phyloP scores from a whole-genome alignment of 1,140 invertebrate genomes.

The Andricus grossulariae region DNA sequence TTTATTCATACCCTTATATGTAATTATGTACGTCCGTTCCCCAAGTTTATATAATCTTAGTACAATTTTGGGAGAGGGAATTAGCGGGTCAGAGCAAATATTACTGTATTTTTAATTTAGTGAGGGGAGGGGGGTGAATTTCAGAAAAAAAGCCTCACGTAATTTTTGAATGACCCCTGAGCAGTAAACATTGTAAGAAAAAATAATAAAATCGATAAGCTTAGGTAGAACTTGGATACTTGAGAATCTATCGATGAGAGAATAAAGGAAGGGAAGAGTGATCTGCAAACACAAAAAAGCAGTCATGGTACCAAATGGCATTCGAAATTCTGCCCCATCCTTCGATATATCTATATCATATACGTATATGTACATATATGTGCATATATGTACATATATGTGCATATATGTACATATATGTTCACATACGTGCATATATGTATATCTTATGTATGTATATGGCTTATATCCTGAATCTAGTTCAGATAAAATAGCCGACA shows the following conservation, averaged over 20 bases:
- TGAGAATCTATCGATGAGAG: constrained; percentile 23
- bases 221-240: not conserved
- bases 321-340: constrained; percentile 42
- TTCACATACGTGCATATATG: too few relatives aligned
- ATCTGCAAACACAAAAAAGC: constrained; percentile 52
- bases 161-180: too few relatives aligned
- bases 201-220: not conserved
- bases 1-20: too few relatives aligned
- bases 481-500: constrained; percentile 23
- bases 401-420: too few relatives aligned
- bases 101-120: not conserved
- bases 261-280: constrained; percentile 50
- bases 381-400: too few relatives aligned
- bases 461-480: constrained; percentile 18
- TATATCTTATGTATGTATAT: not conserved
- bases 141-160: not conserved
- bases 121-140: too few relatives aligned
- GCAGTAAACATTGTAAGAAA: not conserved
- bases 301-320: constrained; percentile 47
- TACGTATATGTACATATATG: too few relatives aligned
- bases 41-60: too few relatives aligned
- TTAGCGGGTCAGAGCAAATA: too few relatives aligned
- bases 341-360: constrained; percentile 33
- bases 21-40: too few relatives aligned
- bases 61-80: not conserved